Evolutionary conservation across 2,888 invertebrate genomes (phyloP).

Genomic region (Calephelis perditalis): DNA sequence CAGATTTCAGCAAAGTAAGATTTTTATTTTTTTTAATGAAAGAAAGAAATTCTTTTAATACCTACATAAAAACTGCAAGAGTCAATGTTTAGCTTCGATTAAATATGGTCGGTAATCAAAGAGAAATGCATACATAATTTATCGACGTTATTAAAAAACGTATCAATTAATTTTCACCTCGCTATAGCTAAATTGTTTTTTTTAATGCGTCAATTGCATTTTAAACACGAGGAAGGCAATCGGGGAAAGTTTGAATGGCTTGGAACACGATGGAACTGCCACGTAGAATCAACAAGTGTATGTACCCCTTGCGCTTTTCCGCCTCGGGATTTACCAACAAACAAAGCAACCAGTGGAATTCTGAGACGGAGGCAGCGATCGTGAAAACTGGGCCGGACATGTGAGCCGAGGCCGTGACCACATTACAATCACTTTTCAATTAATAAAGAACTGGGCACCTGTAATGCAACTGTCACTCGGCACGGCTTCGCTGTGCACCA

Average conservation of each 20-base stretch:
- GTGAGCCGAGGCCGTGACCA: conserved; percentile 74
- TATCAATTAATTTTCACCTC: conserved; percentile 13
- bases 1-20: too few species aligned
- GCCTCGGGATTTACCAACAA: conserved; percentile 42
- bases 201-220: conserved; percentile 10
- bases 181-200: conserved; percentile 7
- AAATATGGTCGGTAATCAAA: conserved; percentile 9
- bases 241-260: conserved; percentile 9
- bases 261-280: not conserved
- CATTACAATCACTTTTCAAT: conserved; percentile 77
- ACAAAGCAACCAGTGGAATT: conserved; percentile 67
- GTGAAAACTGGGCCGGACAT: conserved; percentile 77
- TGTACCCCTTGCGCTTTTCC: conserved; percentile 37
- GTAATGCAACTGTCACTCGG: conserved; percentile 65
- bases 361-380: conserved; percentile 42
- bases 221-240: not conserved
- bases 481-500: conserved; percentile 43
- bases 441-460: conserved; percentile 73
- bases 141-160: conserved; percentile 12
- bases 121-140: conserved; percentile 11
- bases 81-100: conserved; percentile 9
- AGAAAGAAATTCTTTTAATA: not conserved
- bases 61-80: not conserved
- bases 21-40: too few species aligned
- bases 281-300: conserved; percentile 51